phyloP scores from a whole-genome alignment of 2,797 vertebrate genomes.

The Tragopan temminckii region DNA sequence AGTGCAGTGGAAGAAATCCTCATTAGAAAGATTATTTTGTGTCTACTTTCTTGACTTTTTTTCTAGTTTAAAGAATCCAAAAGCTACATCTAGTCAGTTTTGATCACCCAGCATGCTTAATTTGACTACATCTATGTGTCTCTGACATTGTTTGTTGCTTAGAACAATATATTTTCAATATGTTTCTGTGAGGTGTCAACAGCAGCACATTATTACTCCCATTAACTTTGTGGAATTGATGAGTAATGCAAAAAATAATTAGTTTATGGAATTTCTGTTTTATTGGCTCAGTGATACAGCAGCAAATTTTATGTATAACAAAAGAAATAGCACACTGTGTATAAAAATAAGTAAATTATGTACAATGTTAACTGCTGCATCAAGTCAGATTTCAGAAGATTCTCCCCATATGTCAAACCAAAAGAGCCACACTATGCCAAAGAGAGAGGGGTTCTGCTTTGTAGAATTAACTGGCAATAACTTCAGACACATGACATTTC shows the following conservation, averaged over 20 bases:
- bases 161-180: not conserved
- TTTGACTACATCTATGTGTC: not conserved
- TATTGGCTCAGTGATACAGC: not conserved
- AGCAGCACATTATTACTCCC: not conserved
- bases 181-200: not conserved
- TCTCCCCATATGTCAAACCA: not conserved
- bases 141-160: not conserved
- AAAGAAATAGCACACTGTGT: not conserved
- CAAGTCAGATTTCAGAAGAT: not conserved
- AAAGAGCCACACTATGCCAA: accelerated
- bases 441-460: not conserved
- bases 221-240: not conserved
- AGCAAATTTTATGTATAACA: not conserved
- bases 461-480: not conserved
- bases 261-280: not conserved
- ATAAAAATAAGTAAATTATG: not conserved
- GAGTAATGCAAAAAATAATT: not conserved
- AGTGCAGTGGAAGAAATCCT: not conserved
- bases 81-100: not conserved
- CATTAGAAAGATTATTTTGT: not conserved
- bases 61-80: not conserved
- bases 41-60: not conserved
- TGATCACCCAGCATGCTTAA: not conserved
- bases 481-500: not conserved
- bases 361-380: accelerated